Evolutionary conservation across 2,797 vertebrate genomes (phyloP), one percentile per base, ranked within the genome.

Genomic region (Pseudotriccus pelzelni): DNA sequence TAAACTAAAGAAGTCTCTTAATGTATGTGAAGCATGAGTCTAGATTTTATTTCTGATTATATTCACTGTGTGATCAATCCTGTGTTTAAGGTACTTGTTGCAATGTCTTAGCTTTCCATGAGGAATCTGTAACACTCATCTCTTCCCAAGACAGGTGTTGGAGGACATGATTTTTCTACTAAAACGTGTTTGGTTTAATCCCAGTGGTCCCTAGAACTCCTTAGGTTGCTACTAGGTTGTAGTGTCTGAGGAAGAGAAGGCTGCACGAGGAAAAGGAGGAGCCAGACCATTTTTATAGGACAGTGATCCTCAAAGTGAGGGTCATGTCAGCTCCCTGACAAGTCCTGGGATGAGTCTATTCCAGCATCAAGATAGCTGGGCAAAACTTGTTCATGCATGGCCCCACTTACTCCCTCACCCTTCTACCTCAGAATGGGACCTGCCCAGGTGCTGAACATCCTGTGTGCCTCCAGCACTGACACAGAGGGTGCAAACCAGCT

Each of bases 341-440:
- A 47, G 13, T 50, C 39, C 30, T 64, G 28, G 30, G 17, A 27
- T 70, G 23, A 20, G 6, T 24, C 16, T 32, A 39, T 53, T 82
- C 23, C 21, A 50, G 21, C 12, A 44, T 32, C n/a, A 79, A 34
- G 41, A 30, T 46, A 47, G 12, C 19, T 59, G 49, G 27, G 22
- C 25, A 68, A 43, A 80, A 21, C 37, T 21, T 4, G 2, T 7
- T 11, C 16, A 7, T 3, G 3, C 2, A 0, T 46, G 49, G 34
- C 13, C 7, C 22, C 20, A 6, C 3, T 27, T 41, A 8, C 3
- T 12, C 14, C n/a, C 17, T 43, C 6, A 2, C 4, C 30, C 17
- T 14, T 50, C 34, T 72, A 34, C 46, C 28, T 34, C 12, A 7
- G 62, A 11, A 13, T 16, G 60, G 60, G 19, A 25, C 8, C 12